Evolutionary conservation across 2,888 invertebrate species (phyloP).

Genomic region (Anodontia alba): DNA sequence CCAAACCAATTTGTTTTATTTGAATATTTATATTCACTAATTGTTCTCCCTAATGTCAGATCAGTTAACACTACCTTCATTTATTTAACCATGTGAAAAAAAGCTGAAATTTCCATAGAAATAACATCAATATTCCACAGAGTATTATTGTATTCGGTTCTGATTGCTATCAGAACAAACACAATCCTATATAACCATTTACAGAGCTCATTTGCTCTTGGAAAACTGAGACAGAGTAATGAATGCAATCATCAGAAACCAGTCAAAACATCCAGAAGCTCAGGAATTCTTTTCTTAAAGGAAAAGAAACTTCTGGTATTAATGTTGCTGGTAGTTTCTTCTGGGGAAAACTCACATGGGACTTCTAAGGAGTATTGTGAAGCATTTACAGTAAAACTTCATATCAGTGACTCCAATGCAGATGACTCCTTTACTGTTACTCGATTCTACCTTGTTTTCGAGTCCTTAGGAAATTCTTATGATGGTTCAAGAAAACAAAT

Average conservation of each 20-base stretch:
- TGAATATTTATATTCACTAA: constrained; percentile 17
- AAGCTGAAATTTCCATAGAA: constrained; percentile 18
- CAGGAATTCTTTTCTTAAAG: background rate
- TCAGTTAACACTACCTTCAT: constrained; percentile 15
- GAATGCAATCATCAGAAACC: background rate
- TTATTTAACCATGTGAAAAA: constrained; percentile 15
- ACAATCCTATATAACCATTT: constrained; percentile 16
- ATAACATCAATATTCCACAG: constrained; percentile 15
- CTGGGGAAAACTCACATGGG: too few relatives aligned
- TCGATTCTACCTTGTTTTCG: too few relatives aligned
- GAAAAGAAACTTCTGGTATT: too few relatives aligned
- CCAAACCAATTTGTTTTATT: constrained; percentile 12
- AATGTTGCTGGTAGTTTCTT: too few relatives aligned
- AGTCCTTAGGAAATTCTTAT: too few relatives aligned
- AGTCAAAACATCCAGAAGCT: constrained; percentile 2
- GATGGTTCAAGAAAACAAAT: too few relatives aligned
- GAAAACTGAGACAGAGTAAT: constrained; percentile 15
- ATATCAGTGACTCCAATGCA: too few relatives aligned
- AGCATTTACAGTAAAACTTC: too few relatives aligned
- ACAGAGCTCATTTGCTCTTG: constrained; percentile 1
- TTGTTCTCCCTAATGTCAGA: constrained; percentile 9
- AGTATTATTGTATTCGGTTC: constrained; percentile 1
- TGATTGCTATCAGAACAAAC: constrained; percentile 5
- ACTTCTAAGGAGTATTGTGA: too few relatives aligned
- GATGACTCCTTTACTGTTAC: too few relatives aligned